Percentiles rank a stretch among this genome's conserved stretches.
phyloP scores from a whole-genome alignment of 2,797 vertebrate species.

The Sebastes variabilis region DNA sequence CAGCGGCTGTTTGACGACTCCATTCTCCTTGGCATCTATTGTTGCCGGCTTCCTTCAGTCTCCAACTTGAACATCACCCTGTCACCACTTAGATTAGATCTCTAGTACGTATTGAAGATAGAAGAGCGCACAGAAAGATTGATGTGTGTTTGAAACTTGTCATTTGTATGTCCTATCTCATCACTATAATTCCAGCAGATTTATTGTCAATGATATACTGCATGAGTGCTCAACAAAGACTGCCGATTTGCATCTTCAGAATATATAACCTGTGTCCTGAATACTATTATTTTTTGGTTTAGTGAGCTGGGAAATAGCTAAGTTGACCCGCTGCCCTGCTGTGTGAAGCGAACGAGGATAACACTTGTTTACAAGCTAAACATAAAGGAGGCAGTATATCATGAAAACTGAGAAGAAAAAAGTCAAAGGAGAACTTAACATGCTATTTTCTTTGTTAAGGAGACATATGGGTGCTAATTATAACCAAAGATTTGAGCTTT shows the following conservation, averaged over 20 bases:
- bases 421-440: conserved; percentile 41
- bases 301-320: background rate
- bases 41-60: conserved; percentile 60
- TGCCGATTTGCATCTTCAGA: conserved; percentile 31
- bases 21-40: conserved; percentile 54
- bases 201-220: conserved; percentile 4
- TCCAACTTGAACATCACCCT: conserved; percentile 49
- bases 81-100: conserved; percentile 32
- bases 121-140: background rate
- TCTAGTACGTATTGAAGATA: background rate
- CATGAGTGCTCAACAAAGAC: conserved; percentile 8
- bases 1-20: conserved; percentile 43
- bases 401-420: conserved; percentile 20
- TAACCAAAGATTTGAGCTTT: conserved; percentile 59
- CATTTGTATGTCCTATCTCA: conserved; percentile 3
- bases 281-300: conserved; percentile 17
- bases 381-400: conserved; percentile 53
- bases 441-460: conserved; percentile 51
- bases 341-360: conserved; percentile 18
- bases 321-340: conserved; percentile 45
- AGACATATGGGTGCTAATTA: conserved; percentile 72
- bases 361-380: conserved; percentile 48
- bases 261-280: conserved; percentile 8
- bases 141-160: conserved; percentile 7
- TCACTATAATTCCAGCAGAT: conserved; percentile 10